These are phyloP conservation scores for Eulemur rubriventer DNA, from an alignment of 2,797 vertebrate species.

Conservation along the genomic window DNA sequence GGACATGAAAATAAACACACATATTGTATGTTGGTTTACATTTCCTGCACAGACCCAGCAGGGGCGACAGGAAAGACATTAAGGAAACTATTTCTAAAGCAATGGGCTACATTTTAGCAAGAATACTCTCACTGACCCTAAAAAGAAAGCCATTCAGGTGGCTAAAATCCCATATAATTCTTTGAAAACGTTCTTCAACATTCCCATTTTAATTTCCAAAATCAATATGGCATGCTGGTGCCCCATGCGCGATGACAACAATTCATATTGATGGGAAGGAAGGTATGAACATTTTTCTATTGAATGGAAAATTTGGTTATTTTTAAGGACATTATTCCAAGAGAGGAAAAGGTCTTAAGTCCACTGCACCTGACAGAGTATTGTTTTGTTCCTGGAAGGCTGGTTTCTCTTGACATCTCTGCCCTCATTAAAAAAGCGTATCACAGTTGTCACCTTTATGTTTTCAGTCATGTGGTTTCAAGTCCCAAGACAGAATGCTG, in stretches of 20 bases:
- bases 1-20: conserved; percentile 78
- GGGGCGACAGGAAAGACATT: conserved; percentile 66
- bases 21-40: conserved; percentile 73
- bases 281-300: conserved; percentile 71
- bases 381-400: conserved; percentile 57
- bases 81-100: conserved; percentile 64
- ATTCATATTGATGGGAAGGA: conserved; percentile 62
- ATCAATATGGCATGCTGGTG: conserved; percentile 63
- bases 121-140: conserved; percentile 72
- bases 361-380: conserved; percentile 59
- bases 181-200: conserved; percentile 66
- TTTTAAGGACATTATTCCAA: conserved; percentile 70
- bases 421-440: conserved; percentile 64
- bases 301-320: conserved; percentile 77
- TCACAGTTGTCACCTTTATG: conserved; percentile 61
- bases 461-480: conserved; percentile 50
- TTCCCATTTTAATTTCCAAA: conserved; percentile 80
- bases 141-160: conserved; percentile 52
- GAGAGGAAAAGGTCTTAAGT: conserved; percentile 67
- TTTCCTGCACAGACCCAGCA: conserved; percentile 71
- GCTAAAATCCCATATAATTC: conserved; percentile 74
- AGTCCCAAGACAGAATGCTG: conserved; percentile 57
- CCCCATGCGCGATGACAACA: conserved; percentile 42
- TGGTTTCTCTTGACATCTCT: conserved; percentile 71
- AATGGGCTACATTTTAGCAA: conserved; percentile 70